Conservation (phyloP, 2,797 vertebrate genomes). For the Takifugu rubripes region DNA sequence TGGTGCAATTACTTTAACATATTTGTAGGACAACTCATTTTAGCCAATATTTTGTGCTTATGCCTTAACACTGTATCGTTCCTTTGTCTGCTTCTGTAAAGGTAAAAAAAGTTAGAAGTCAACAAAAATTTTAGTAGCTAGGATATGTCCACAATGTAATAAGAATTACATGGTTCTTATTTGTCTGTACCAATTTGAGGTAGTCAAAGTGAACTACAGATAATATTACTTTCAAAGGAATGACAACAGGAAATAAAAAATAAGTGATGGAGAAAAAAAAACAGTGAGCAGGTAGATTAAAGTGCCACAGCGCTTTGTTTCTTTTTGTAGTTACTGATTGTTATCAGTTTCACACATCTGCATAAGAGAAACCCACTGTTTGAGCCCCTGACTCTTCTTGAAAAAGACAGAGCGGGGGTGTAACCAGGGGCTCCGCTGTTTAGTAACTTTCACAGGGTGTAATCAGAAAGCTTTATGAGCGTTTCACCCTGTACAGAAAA, state of each 20-base stretch:
- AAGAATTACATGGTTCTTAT: no score
- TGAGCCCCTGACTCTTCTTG: slow-evolving; percentile 38
- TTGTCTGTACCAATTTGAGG: no score
- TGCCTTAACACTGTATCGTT: no score
- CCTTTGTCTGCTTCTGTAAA: no score
- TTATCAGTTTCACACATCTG: slow-evolving; percentile 10
- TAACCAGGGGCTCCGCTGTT: background rate
- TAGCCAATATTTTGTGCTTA: no score
- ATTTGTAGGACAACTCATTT: no score
- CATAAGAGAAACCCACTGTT: slow-evolving; percentile 41
- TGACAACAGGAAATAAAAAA: slow-evolving; percentile 6
- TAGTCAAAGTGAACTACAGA: background rate
- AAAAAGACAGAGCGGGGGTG: slow-evolving; percentile 7
- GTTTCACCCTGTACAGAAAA: background rate
- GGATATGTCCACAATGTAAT: no score
- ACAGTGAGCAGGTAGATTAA: background rate
- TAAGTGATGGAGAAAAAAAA: no score
- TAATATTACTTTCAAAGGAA: slow-evolving; percentile 1
- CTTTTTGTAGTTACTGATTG: slow-evolving; percentile 10
- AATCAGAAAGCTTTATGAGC: background rate
- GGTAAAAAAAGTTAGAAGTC: no score
- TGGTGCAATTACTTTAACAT: no score
- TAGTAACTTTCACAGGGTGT: background rate
- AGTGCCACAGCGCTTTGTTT: background rate
- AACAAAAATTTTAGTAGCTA: no score